These are phyloP conservation scores for Perithous albicinctus DNA, from an alignment of 2,888 invertebrate species.

Conservation along the genomic window DNA sequence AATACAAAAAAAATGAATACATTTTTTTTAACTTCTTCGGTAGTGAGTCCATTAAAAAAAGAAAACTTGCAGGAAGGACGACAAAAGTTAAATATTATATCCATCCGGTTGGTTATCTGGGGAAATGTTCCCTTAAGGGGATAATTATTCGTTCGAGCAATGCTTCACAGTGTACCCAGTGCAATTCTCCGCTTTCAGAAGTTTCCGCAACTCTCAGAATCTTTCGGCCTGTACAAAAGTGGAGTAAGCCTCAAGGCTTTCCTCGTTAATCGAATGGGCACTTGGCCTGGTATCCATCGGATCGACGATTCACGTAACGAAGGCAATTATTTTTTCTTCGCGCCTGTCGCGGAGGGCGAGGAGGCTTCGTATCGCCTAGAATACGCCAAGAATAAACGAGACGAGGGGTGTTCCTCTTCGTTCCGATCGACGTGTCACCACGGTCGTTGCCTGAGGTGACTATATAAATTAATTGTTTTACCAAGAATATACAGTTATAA, in stretches of 20 bases:
- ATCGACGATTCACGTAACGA: slow-evolving; percentile 39
- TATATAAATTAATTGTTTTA: slow-evolving; percentile 71
- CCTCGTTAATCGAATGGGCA: slow-evolving; percentile 28
- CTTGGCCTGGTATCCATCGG: slow-evolving; percentile 30
- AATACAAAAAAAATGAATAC: neutral
- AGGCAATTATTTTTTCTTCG: slow-evolving; percentile 49
- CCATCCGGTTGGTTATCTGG: neutral
- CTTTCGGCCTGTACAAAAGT: slow-evolving; percentile 16
- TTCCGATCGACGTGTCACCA: slow-evolving; percentile 63
- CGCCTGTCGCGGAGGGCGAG: slow-evolving; percentile 5
- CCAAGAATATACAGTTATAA: slow-evolving; percentile 71
- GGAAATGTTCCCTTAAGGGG: neutral
- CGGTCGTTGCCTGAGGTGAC: slow-evolving; percentile 59
- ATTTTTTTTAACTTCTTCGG: neutral
- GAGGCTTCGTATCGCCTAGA: neutral
- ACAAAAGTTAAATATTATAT: neutral
- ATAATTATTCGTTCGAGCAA: slow-evolving; percentile 3
- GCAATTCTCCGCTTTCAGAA: neutral
- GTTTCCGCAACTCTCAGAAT: slow-evolving; percentile 12
- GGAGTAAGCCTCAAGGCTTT: slow-evolving; percentile 19
- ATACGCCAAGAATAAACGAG: neutral
- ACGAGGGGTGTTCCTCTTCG: too few relatives aligned
- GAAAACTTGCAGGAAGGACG: neutral
- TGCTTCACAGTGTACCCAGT: neutral
- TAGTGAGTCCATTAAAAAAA: neutral